Evolutionary conservation across 1,140 invertebrate genomes (phyloP).

Genomic region (Orussus abietinus): DNA sequence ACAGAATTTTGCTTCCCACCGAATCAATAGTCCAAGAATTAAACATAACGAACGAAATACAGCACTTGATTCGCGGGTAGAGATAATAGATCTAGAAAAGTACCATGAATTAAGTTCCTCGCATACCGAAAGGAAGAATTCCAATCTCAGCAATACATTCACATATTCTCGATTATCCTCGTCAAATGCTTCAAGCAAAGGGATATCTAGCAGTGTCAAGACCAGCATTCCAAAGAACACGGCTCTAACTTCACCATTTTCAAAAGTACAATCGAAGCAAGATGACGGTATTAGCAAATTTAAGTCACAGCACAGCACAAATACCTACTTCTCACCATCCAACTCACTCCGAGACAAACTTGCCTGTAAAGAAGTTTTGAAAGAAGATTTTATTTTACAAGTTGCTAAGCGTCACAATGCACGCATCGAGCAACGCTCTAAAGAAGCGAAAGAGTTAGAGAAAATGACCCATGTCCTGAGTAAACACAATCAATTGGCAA

Average conservation of each 20-base stretch:
- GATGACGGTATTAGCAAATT: neutral
- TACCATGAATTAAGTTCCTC: neutral
- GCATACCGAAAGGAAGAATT: slow-evolving; percentile 9
- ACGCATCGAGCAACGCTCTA: slow-evolving; percentile 29
- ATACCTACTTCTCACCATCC: neutral
- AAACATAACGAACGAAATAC: slow-evolving; percentile 17
- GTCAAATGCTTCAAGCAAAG: neutral
- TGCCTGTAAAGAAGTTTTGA: slow-evolving; percentile 30
- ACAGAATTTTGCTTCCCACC: slow-evolving; percentile 30
- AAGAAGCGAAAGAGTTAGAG: slow-evolving; percentile 35
- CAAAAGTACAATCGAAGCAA: neutral
- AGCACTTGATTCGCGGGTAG: slow-evolving; percentile 17
- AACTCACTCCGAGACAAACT: slow-evolving; percentile 41
- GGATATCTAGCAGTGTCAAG: neutral
- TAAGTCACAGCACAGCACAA: slow-evolving; percentile 18
- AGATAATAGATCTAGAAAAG: slow-evolving; percentile 37
- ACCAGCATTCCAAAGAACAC: neutral
- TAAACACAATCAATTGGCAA: slow-evolving; percentile 35
- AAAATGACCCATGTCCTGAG: slow-evolving; percentile 29
- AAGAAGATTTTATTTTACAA: slow-evolving; percentile 29
- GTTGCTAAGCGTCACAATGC: slow-evolving; percentile 34
- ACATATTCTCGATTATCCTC: neutral
- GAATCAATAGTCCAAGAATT: slow-evolving; percentile 18
- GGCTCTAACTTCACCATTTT: slow-evolving; percentile 4
- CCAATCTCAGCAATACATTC: neutral